These are phyloP conservation scores for Sialia sialis DNA, from an alignment of 2,113 vertebrate species.

Conservation along the genomic window DNA sequence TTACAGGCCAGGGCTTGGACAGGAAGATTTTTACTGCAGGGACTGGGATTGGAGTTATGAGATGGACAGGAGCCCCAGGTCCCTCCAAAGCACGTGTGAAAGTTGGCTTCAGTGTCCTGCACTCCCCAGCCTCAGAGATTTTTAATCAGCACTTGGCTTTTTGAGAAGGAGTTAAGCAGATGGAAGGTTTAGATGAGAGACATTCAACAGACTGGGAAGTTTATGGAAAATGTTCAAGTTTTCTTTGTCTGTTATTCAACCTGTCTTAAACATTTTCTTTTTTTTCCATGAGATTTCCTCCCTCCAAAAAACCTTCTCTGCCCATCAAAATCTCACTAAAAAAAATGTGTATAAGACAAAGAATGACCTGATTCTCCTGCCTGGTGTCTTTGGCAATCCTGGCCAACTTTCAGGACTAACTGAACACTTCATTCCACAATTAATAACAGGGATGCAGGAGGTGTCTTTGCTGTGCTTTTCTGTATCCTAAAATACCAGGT, in stretches of 20 bases:
- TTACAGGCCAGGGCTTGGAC: fast-evolving
- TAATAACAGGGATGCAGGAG: not conserved
- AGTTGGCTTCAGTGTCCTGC: not conserved
- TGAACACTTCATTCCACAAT: not conserved
- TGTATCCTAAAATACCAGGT: not conserved
- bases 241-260: not conserved
- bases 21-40: not conserved
- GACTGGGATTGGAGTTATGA: not conserved
- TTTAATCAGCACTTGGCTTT: not conserved
- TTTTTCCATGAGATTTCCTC: not conserved
- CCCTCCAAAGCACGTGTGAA: not conserved
- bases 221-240: not conserved
- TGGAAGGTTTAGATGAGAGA: not conserved
- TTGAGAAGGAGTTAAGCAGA: not conserved
- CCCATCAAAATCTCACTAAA: not conserved
- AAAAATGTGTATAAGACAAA: not conserved
- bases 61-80: not conserved
- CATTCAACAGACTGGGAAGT: not conserved
- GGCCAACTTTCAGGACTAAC: not conserved
- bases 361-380: not conserved
- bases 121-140: not conserved
- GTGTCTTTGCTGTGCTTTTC: not conserved
- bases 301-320: not conserved
- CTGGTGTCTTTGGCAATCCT: not conserved
- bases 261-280: not conserved